Evolutionary conservation across 2,888 invertebrate genomes (phyloP).

Genomic region (Agriopis marginaria): DNA sequence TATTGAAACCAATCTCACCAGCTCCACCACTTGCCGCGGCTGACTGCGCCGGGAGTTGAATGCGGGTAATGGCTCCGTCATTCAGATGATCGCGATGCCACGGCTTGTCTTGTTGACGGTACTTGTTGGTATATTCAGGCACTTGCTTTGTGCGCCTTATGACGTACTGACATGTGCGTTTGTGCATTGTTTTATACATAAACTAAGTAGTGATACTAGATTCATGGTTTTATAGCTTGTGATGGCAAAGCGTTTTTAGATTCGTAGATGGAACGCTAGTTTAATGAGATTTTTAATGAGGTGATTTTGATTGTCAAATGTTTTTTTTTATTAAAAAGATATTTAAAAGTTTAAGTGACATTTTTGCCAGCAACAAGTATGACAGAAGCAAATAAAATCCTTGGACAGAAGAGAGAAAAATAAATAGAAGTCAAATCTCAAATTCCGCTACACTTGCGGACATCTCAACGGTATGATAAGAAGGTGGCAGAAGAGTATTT

Average conservation of each 20-base stretch:
- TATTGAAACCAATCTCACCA: slow-evolving; percentile 85
- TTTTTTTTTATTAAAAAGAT: too few species aligned
- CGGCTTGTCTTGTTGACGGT: slow-evolving; percentile 81
- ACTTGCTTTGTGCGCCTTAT: slow-evolving; percentile 78
- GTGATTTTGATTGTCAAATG: too few species aligned
- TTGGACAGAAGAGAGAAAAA: too few species aligned
- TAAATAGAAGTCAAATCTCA: too few species aligned
- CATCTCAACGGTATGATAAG: too few species aligned
- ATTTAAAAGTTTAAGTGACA: too few species aligned
- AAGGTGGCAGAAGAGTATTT: too few species aligned
- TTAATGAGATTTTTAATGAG: too few species aligned
- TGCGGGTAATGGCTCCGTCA: slow-evolving; percentile 84
- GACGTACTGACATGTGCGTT: slow-evolving; percentile 71
- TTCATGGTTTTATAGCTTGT: slow-evolving; percentile 59
- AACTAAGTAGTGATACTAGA: too few species aligned
- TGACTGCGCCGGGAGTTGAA: slow-evolving; percentile 78
- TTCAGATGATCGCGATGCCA: slow-evolving; percentile 78
- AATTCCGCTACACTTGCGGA: too few species aligned
- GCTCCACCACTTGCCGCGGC: slow-evolving; percentile 82
- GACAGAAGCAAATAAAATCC: too few species aligned
- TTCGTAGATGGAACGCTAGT: neutral
- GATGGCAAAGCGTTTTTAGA: slow-evolving; percentile 59
- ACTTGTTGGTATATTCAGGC: slow-evolving; percentile 56
- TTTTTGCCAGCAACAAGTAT: too few species aligned
- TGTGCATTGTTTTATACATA: slow-evolving; percentile 72